Conservation (phyloP, 2,113 vertebrate genomes). For the Onychostruthus taczanowskii region DNA sequence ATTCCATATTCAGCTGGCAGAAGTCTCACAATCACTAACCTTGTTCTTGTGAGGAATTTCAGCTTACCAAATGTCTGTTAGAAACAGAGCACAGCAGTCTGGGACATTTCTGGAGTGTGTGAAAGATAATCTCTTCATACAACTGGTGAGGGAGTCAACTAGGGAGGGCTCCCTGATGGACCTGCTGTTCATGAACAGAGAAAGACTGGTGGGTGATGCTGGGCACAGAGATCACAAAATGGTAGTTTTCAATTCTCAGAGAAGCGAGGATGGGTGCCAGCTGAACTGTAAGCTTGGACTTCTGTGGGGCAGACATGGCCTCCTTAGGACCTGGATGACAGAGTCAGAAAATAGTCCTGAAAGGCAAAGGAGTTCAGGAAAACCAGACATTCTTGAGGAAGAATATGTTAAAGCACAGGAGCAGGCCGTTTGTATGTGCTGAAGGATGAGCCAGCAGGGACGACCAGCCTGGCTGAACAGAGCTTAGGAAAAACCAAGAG, state of each 20-base stretch:
- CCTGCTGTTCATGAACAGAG: background rate
- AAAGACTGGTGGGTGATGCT: background rate
- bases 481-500: background rate
- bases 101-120: background rate
- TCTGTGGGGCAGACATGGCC: background rate
- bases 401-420: background rate
- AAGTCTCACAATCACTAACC: background rate
- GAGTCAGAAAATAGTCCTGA: background rate
- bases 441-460: background rate
- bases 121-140: background rate
- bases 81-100: background rate
- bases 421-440: background rate
- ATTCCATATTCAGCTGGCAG: background rate
- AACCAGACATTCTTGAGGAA: rapidly evolving
- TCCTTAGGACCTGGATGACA: background rate
- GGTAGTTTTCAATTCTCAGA: background rate
- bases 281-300: background rate
- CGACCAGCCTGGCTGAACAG: background rate
- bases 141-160: too few species aligned
- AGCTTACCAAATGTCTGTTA: background rate
- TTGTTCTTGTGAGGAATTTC: background rate
- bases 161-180: background rate
- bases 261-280: background rate
- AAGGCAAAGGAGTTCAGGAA: background rate
- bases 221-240: background rate